Conservation (phyloP, 1,140 invertebrate species). For the Sitobion miscanthi region DNA sequence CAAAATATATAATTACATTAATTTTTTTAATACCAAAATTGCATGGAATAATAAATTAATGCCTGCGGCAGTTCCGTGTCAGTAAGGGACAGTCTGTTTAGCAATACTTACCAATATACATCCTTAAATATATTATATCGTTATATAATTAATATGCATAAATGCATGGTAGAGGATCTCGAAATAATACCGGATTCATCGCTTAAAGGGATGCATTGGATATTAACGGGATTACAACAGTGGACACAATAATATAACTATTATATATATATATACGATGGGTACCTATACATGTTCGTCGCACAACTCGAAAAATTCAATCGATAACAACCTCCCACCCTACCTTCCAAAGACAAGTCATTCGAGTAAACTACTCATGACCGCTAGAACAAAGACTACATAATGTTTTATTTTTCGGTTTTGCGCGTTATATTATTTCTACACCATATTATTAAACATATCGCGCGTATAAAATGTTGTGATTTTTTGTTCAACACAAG, state of each 20-base stretch:
- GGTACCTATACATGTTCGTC: not conserved
- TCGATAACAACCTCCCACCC: not conserved
- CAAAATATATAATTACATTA: not conserved
- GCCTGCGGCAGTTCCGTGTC: too few species aligned
- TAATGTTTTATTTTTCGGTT: constrained; percentile 18
- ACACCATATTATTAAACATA: not conserved
- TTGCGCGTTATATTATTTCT: not conserved
- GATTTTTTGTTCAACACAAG: not conserved
- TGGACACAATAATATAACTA: not conserved
- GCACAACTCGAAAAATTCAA: constrained; percentile 7
- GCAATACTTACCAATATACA: too few species aligned
- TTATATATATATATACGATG: not conserved
- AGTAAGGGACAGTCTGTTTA: not conserved
- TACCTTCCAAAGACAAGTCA: not conserved
- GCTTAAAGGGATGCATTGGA: not conserved
- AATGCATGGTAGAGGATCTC: not conserved
- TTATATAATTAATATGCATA: not conserved
- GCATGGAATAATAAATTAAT: not conserved
- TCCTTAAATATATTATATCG: not conserved
- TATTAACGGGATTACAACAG: not conserved
- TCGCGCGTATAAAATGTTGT: not conserved
- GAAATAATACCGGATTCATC: not conserved
- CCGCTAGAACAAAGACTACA: constrained; percentile 3
- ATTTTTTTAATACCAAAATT: not conserved
- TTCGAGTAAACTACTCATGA: not conserved